Evolutionary conservation across 1,140 invertebrate species (phyloP), one percentile per base, ranked within the genome.

Genomic region (Triops cancriformis): DNA sequence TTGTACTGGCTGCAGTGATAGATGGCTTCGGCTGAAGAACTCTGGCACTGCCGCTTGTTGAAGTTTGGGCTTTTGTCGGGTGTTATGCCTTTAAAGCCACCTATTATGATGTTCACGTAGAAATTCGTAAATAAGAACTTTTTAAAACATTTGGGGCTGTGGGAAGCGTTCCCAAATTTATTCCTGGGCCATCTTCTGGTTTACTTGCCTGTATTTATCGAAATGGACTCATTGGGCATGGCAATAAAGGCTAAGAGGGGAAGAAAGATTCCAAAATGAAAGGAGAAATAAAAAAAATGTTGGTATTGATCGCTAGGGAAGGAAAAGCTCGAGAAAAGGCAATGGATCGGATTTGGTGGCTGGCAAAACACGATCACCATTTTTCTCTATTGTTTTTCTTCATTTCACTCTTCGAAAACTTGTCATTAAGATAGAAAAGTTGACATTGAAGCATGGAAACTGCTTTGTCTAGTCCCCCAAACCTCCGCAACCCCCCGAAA

Each of bases 401-500:
- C 51, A 64, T 64, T 64, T 64, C 51, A 64, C 51, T 23, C 51
- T 37, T 2, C 31, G 18, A 18, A 64, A 64, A 64, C 51, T 23
- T 64, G 51, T 64, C 51, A 64, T 64, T 64, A 64, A 64, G 51
- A 64, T 64, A 64, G 51, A 64, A 64, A 64, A 64, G 51, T 64
- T 64, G 51, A 23, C 51, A 64, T 18, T 64, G 51, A 64, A 64
- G 6, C 23, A 64, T 64, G 51, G 51, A 64, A 37, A 64, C 51
- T n/a, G 51, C 51, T 64, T 18, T 23, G 23, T 64, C 51, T 23
- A n/a, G 31, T 23, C 51, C 45, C 45, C 43, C 43, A 45, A 64
- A 14, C 18, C 51, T n/a, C 31, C 31, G 31, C 31, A 7, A 37
- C 31, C 10, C 18, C 14, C 3, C n/a, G n/a, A 64, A 64, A 64